Base-by-base conservation (phyloP, 2,888 invertebrate species). In the Griposia aprilina region DNA sequence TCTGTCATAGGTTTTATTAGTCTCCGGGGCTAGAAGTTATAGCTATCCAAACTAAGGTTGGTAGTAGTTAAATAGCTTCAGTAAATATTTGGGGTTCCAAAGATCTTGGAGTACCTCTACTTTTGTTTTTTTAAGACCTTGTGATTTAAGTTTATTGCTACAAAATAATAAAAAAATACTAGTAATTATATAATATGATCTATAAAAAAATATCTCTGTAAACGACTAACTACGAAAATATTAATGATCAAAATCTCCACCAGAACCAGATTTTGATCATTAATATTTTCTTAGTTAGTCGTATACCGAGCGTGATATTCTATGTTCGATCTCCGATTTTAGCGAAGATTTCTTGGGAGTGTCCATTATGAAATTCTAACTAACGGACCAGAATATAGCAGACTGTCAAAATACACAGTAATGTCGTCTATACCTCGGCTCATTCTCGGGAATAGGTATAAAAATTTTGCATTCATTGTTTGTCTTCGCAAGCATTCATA, bases 1-100 rank as follows among this genome's bases (percentile, higher is more conserved):
- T 72, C 62, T 79, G 67, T 68, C 30, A 20, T 71, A n/a, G 45
- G 11, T 70, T 68, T 75, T 71, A 79, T 79, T 63, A 74, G 26
- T 66, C n/a, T 48, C 66, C 50, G 1, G 45, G 50, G 78, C 59
- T n/a, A 60, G 17, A 55, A 55, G 5, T 63, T 55, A 30, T 52
- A 69, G n/a, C 5, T 8, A n/a, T 8, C 6, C 3, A 20, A 48
- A 66, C 23, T 48, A 45, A 13, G 2, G 1, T 52, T 17, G 23
- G 1, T 57, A 26, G 36, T 50, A n/a, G 30, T 10, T 30, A 20
- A 10, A n/a, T 26, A 36, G 23, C 1, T 52, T 30, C 26, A 23
- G 4, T 65, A 59, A 30, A 36, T 36, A 7, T 55, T 65, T 45
- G 0, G 17, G 26, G 2, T 7, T 2, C 2, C 15, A 52, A 63